Conservation (phyloP, 2,888 invertebrate species). For the Orgyia antiqua region DNA sequence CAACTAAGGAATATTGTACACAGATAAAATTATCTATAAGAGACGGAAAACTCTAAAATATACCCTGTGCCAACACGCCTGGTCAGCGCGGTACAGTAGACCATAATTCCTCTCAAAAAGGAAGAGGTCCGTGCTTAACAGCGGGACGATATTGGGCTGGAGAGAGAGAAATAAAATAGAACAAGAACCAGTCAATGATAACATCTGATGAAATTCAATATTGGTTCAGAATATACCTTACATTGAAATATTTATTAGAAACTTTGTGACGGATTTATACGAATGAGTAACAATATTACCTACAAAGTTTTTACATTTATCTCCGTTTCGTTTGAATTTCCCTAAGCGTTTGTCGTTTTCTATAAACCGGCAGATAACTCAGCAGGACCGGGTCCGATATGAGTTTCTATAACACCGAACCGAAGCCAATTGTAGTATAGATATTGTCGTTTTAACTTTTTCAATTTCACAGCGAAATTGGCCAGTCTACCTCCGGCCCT, state of each 20-base stretch:
- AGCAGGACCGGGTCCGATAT: constrained; percentile 19
- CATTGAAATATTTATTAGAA: constrained; percentile 5
- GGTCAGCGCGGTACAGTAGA: too few species aligned
- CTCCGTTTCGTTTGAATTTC: constrained; percentile 26
- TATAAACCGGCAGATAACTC: constrained; percentile 27
- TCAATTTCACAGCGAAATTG: constrained; percentile 54
- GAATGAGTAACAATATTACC: constrained; percentile 11
- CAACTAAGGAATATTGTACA: too few species aligned
- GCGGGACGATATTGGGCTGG: too few species aligned
- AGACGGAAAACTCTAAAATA: too few species aligned
- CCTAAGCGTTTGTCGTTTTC: constrained; percentile 24
- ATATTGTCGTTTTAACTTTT: constrained; percentile 52
- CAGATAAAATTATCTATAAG: too few species aligned
- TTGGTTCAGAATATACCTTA: too few species aligned
- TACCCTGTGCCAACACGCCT: too few species aligned
- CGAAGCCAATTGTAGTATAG: constrained; percentile 36
- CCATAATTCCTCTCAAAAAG: too few species aligned
- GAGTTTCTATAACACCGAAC: constrained; percentile 31
- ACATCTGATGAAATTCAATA: too few species aligned
- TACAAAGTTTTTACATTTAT: constrained; percentile 17
- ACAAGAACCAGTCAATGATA: too few species aligned
- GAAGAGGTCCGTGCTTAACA: too few species aligned
- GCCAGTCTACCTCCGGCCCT: constrained; percentile 37
- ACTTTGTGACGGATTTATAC: constrained; percentile 6
- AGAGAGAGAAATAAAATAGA: too few species aligned